Conservation (phyloP, 2,797 vertebrate species). For the Melanotaenia boesemani region DNA sequence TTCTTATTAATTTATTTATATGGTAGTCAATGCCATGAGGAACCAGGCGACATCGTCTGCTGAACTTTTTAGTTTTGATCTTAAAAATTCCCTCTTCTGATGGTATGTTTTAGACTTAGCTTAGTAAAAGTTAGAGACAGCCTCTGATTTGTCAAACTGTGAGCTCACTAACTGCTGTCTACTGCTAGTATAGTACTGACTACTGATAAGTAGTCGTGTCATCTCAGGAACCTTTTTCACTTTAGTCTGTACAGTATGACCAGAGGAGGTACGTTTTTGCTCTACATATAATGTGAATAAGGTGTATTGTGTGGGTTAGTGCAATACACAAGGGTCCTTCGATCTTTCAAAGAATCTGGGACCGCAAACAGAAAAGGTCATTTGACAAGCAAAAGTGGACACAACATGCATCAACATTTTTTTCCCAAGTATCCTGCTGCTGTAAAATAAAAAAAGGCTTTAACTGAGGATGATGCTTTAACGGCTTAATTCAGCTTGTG, state of each 20-base stretch:
- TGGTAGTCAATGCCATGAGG: too few relatives aligned
- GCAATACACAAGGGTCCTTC: neutral
- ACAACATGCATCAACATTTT: conserved; percentile 24
- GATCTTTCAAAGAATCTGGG: conserved; percentile 9
- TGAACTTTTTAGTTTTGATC: too few relatives aligned
- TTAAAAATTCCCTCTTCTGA: too few relatives aligned
- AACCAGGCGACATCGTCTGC: too few relatives aligned
- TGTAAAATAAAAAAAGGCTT: conserved; percentile 23
- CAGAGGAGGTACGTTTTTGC: neutral
- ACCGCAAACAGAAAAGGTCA: conserved; percentile 19
- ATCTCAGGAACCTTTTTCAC: too few relatives aligned
- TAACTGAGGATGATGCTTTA: conserved; percentile 40
- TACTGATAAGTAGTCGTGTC: too few relatives aligned
- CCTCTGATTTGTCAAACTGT: too few relatives aligned
- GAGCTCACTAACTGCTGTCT: too few relatives aligned
- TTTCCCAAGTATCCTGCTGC: conserved; percentile 16
- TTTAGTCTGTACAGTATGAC: neutral
- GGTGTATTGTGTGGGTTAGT: neutral
- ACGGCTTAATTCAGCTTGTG: conserved; percentile 45
- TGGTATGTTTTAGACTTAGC: too few relatives aligned
- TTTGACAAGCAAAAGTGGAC: conserved; percentile 46
- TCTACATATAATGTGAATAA: neutral
- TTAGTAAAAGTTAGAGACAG: too few relatives aligned
- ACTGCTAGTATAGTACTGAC: too few relatives aligned
- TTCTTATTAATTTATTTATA: too few relatives aligned